Evolutionary conservation across 1,140 invertebrate genomes (phyloP), one percentile per base, ranked within the genome.

Genomic region (Cyrtorhinus lividipennis): DNA sequence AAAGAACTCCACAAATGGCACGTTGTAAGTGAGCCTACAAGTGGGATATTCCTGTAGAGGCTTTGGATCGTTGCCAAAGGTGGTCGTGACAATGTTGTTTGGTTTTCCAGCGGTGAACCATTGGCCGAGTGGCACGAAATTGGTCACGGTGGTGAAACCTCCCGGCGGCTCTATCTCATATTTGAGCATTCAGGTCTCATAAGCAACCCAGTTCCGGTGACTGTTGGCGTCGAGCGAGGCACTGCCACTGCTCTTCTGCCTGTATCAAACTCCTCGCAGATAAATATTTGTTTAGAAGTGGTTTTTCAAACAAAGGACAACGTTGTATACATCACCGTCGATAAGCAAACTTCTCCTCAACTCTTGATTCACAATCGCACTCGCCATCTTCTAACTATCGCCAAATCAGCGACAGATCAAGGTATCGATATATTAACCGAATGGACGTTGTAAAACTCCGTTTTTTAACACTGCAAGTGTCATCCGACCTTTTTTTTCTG

Each of bases 321-420:
- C 24, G 77, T 79, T 48, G 76, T 75, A 0, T 84, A 77, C 64
- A 71, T 85, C 38, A 75, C 79, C 24, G 71, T 83, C 26, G 76
- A 81, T 66, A 68, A 72, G 53, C 82, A 86, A 68, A 67, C 74
- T 12, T 73, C 79, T 69, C 83, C 83, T 20, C 78, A 80, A 64
- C 65, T 82, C 15, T 67, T 76, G 3, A 73, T 81, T 24, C 74
- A 80, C 65, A 82, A 81, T 67, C 68, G 70, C 2, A 78, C 77
- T 45, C 64, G 70, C 2, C 74, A 75, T 30, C 38, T 53, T 44
- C 45, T 68, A 23, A 10, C 56, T 45, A 44, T 68, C 30, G 59
- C 64, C 13, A 62, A 65, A 45, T 63, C 66, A 12, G 46, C 44
- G 38, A 48, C 60, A 56, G 46, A 63, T 0, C 26, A 61, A 61